Conservation (phyloP, 2,113 vertebrate species). For the Pontoporia blainvillei region DNA sequence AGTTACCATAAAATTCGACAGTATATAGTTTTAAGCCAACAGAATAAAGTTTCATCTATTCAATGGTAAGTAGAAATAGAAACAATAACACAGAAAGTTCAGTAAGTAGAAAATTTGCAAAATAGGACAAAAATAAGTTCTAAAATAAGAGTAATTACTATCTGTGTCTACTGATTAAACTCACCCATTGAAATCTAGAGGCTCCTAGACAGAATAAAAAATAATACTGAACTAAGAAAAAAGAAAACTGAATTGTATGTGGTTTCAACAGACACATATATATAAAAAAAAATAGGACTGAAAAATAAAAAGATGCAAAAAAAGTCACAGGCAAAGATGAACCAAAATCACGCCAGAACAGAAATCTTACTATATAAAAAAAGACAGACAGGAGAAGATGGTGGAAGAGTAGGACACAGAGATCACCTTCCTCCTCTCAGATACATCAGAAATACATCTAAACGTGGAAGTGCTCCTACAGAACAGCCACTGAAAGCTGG, state of each 20-base stretch:
- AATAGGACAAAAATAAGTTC: neutral
- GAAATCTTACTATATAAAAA: neutral
- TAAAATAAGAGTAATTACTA: neutral
- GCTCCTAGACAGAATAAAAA: neutral
- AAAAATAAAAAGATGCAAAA: neutral
- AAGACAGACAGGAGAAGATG: too few species aligned
- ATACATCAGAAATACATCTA: too few species aligned
- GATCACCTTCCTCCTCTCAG: too few species aligned
- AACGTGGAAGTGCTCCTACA: too few species aligned
- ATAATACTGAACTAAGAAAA: neutral
- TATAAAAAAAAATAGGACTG: neutral
- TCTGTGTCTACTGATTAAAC: neutral
- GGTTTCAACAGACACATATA: neutral
- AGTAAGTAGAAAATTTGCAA: neutral
- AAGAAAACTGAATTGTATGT: neutral
- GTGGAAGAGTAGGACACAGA: too few species aligned
- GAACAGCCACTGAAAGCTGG: too few species aligned
- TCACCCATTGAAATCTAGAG: neutral
- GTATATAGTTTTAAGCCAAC: neutral
- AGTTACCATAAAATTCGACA: neutral
- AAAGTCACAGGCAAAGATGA: neutral
- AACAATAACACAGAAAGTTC: neutral
- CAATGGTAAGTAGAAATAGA: neutral
- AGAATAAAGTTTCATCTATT: neutral
- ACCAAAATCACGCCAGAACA: neutral